Percentiles rank a stretch among this genome's conserved stretches.
Conservation (phyloP, 2,113 vertebrate species). For the Craseonycteris thonglongyai region DNA sequence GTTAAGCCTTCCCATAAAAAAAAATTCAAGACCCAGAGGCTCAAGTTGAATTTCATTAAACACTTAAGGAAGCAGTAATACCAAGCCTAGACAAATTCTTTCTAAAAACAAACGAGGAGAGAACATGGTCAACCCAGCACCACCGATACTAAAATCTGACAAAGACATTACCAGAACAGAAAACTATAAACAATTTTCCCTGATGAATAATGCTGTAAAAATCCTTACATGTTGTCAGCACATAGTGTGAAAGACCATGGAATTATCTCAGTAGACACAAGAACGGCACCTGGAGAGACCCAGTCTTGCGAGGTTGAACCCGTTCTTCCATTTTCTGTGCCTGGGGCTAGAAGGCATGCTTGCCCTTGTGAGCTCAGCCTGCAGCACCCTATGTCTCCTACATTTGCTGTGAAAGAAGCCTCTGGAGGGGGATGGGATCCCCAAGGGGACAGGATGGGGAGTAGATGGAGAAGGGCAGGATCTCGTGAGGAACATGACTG, state of each 20-base stretch:
- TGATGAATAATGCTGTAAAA: neutral
- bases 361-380: no score
- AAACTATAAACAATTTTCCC: neutral
- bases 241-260: neutral
- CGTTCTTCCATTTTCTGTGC: neutral
- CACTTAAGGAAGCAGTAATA: neutral
- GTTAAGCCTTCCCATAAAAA: neutral
- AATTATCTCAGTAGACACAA: neutral
- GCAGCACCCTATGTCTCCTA: neutral
- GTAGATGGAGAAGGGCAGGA: no score
- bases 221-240: neutral
- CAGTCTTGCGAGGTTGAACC: neutral
- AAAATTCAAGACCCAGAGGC: neutral
- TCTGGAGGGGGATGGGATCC: fast-evolving
- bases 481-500: neutral
- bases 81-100: neutral
- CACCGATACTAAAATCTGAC: neutral
- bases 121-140: neutral
- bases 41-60: neutral
- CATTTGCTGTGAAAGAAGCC: neutral
- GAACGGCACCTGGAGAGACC: neutral
- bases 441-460: neutral
- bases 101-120: neutral
- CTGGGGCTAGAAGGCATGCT: neutral
- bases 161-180: neutral